phyloP scores from a whole-genome alignment of 1,140 invertebrate species.

The Nautilus pompilius region DNA sequence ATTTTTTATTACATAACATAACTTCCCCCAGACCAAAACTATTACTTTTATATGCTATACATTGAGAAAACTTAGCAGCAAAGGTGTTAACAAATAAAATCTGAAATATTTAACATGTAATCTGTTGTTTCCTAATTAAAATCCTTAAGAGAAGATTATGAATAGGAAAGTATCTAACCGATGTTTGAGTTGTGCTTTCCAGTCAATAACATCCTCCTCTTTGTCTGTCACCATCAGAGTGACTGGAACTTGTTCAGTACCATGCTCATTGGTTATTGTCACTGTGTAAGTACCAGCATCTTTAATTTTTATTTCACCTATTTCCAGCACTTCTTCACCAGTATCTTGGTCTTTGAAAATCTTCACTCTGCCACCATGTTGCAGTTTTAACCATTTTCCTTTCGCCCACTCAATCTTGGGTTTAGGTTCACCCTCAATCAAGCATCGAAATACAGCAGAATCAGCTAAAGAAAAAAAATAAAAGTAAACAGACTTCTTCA shows the following conservation, averaged over 20 bases:
- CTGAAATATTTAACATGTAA: too few species aligned
- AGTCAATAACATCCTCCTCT: constrained; percentile 50
- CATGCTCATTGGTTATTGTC: constrained; percentile 51
- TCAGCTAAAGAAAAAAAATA: constrained; percentile 26
- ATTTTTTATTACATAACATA: too few species aligned
- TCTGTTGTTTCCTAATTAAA: too few species aligned
- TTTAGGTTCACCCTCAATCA: constrained; percentile 44
- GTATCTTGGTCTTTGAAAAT: constrained; percentile 47
- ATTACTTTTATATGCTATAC: too few species aligned
- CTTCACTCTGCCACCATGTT: constrained; percentile 37
- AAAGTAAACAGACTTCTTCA: too few species aligned
- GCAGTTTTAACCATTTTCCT: constrained; percentile 52
- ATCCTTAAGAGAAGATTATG: background rate
- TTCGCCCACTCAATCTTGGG: constrained; percentile 53
- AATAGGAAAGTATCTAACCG: constrained; percentile 32
- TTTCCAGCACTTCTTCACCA: constrained; percentile 47
- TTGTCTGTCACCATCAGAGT: constrained; percentile 54
- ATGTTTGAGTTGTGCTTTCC: constrained; percentile 50
- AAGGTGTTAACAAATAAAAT: too few species aligned
- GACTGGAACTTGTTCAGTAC: constrained; percentile 44
- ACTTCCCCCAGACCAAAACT: too few species aligned
- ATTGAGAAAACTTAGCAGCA: too few species aligned
- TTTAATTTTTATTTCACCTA: constrained; percentile 42
- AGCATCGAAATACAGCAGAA: constrained; percentile 44
- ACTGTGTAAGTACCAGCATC: constrained; percentile 55